Conservation (phyloP, 2,888 invertebrate genomes). For the Belgica antarctica region DNA sequence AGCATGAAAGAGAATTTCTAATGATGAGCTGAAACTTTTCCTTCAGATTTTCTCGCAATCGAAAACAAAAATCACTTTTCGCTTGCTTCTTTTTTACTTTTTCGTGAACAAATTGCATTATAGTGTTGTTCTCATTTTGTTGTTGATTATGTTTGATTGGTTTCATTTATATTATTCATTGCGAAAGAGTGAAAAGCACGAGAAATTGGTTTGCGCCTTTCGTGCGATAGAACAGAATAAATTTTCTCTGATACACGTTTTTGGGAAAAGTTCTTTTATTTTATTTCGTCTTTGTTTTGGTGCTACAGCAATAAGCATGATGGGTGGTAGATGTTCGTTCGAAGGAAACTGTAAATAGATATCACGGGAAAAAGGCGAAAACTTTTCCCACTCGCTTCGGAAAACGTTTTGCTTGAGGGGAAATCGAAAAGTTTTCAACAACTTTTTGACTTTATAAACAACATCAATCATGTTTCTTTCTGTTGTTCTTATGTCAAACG, state of each 20-base stretch:
- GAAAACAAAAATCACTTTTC: neutral
- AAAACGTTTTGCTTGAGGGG: neutral
- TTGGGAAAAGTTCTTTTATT: neutral
- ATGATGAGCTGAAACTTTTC: constrained; percentile 5
- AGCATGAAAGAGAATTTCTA: neutral
- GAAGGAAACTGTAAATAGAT: neutral
- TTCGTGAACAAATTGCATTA: constrained; percentile 21
- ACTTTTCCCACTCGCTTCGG: neutral
- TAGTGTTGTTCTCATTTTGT: constrained; percentile 3
- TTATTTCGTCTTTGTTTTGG: neutral
- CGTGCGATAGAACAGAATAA: neutral
- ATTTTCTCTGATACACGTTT: constrained; percentile 20
- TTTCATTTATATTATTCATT: constrained; percentile 19
- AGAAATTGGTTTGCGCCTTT: neutral
- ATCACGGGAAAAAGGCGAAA: neutral
- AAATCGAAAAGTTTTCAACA: constrained; percentile 26
- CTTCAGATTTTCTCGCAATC: too few relatives aligned
- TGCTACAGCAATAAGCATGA: neutral
- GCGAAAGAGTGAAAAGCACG: neutral
- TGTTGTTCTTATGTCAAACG: neutral
- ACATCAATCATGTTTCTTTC: constrained; percentile 36
- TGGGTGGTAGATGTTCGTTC: neutral
- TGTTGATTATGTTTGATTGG: constrained; percentile 40
- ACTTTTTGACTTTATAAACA: constrained; percentile 39
- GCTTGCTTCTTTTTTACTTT: neutral